A percentile compares a stretch with the other conserved stretches of the same genome.
These are phyloP conservation scores for Clusia tigrina DNA, from an alignment of 2,888 invertebrate genomes.

Conservation along the genomic window DNA sequence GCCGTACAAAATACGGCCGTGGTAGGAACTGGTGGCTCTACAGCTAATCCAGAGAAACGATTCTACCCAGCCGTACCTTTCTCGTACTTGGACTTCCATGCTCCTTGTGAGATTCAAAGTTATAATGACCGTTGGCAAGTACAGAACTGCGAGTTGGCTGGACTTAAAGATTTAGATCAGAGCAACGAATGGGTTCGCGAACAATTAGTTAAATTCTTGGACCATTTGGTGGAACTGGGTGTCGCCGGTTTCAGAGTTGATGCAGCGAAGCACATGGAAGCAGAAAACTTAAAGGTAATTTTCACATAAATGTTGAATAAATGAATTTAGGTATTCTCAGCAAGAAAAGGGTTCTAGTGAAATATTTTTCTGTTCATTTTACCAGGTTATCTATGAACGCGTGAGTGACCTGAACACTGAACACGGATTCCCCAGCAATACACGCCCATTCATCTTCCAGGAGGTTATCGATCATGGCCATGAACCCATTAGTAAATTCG, in stretches of 20 bases:
- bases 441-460: conserved; percentile 76
- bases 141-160: conserved; percentile 73
- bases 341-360: conserved; percentile 31
- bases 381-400: conserved; percentile 65
- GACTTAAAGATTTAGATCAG: conserved; percentile 69
- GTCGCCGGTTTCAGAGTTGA: not conserved
- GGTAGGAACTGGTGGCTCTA: conserved; percentile 73
- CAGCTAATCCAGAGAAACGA: conserved; percentile 67
- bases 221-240: not conserved
- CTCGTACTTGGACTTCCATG: not conserved
- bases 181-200: not conserved
- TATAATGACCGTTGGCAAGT: conserved; percentile 67
- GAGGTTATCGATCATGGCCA: conserved; percentile 78
- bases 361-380: conserved; percentile 35
- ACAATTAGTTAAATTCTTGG: not conserved
- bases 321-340: conserved; percentile 41
- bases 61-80: not conserved
- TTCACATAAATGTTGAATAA: conserved; percentile 52
- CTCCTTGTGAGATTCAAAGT: not conserved
- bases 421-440: conserved; percentile 71
- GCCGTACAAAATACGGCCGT: conserved; percentile 56
- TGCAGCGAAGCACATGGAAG: not conserved
- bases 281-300: not conserved
- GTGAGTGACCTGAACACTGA: conserved; percentile 70
- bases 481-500: conserved; percentile 65